Evolutionary conservation across 2,888 invertebrate species (phyloP).

Genomic region (Chirona hameri): DNA sequence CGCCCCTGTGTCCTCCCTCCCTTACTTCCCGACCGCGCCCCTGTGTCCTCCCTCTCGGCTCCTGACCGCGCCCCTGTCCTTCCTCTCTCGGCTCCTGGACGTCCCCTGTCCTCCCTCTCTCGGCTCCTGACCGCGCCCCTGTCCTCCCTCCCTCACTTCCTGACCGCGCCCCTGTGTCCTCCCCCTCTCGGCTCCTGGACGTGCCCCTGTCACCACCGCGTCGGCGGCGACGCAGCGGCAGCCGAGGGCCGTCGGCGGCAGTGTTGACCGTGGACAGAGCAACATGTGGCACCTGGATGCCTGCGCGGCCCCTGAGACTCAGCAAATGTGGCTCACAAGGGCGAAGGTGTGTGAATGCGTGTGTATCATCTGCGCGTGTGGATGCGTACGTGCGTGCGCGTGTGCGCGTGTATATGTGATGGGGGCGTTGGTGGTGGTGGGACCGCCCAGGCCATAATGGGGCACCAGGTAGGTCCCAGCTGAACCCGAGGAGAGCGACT

Average conservation of each 20-base stretch:
- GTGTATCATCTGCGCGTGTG: neutral
- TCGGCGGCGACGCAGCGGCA: neutral
- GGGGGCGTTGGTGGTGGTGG: no score
- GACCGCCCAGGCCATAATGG: no score
- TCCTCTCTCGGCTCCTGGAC: no score
- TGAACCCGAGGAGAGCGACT: no score
- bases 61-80: no score
- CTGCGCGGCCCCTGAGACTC: neutral
- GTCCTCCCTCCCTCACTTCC: neutral
- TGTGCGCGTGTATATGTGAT: no score
- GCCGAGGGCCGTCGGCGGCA: neutral
- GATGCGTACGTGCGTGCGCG: neutral
- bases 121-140: neutral
- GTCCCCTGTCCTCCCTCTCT: neutral
- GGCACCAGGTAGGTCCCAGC: no score
- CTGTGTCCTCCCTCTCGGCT: no score
- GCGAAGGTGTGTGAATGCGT: neutral
- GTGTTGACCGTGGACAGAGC: neutral
- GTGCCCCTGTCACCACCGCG: neutral
- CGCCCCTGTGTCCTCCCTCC: no score
- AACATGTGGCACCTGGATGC: conserved; percentile 13
- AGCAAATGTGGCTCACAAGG: neutral
- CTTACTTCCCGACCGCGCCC: no score
- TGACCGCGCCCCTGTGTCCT: neutral
- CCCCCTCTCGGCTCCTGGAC: neutral